A percentile compares a stretch with the other conserved stretches of the same genome.
Conservation (phyloP, 2,888 invertebrate species). For the Allolobophora icterica region DNA sequence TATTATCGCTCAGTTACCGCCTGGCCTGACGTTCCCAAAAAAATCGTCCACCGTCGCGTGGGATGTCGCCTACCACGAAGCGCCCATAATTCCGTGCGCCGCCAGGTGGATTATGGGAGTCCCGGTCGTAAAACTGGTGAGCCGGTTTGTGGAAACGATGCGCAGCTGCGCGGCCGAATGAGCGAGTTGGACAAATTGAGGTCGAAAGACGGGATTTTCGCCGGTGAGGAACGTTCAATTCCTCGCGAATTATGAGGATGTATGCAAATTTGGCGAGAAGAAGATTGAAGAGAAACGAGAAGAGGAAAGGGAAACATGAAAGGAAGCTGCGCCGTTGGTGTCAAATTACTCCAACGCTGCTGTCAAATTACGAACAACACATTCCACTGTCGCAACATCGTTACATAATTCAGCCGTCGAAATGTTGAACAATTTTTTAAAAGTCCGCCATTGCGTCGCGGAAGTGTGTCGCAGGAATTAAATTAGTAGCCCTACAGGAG, state of each 20-base stretch:
- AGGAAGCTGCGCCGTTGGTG: background rate
- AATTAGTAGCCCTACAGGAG: background rate
- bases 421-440: background rate
- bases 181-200: background rate
- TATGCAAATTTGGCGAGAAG: background rate
- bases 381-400: background rate
- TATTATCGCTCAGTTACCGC: slow-evolving; percentile 6
- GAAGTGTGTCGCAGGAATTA: background rate
- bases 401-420: background rate
- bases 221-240: background rate
- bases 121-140: background rate
- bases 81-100: background rate
- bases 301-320: background rate
- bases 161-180: too few relatives aligned
- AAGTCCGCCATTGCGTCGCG: background rate
- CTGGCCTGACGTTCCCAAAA: background rate
- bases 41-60: background rate
- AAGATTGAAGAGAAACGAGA: background rate
- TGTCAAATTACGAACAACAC: background rate
- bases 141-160: background rate
- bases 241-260: background rate
- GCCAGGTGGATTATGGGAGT: slow-evolving; percentile 12
- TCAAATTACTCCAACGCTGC: background rate
- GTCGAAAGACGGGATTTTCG: background rate
- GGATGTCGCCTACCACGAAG: background rate